These are phyloP conservation scores for Rynchops niger DNA, from an alignment of 2,113 vertebrate genomes.

Conservation along the genomic window DNA sequence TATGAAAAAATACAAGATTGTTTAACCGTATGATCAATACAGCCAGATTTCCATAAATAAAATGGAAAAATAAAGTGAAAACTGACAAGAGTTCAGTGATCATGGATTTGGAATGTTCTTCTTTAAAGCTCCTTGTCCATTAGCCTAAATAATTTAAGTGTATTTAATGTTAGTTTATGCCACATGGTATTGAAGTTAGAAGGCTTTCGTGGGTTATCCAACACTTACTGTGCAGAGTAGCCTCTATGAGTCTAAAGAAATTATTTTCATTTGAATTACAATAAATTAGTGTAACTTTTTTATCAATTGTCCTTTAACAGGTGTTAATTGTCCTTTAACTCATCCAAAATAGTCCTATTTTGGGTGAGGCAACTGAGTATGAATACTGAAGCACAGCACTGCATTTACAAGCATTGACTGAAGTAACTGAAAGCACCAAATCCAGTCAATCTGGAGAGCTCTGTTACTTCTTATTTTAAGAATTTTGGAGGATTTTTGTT, in stretches of 20 bases:
- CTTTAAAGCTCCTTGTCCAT: not conserved
- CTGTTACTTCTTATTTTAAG: not conserved
- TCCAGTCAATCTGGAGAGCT: not conserved
- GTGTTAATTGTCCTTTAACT: not conserved
- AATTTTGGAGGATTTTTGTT: not conserved
- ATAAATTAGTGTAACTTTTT: not conserved
- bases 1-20: not conserved
- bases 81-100: not conserved
- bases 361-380: not conserved
- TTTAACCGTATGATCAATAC: not conserved
- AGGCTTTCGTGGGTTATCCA: not conserved
- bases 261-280: not conserved
- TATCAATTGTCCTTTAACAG: not conserved
- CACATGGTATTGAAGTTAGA: not conserved
- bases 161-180: not conserved
- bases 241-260: not conserved
- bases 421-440: not conserved
- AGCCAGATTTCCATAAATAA: conserved; percentile 6
- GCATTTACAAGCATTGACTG: not conserved
- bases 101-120: not conserved
- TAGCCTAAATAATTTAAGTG: conserved; percentile 13
- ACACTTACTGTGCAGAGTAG: not conserved
- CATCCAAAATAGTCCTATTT: not conserved
- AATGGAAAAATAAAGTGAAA: conserved; percentile 10
- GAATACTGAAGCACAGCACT: not conserved